phyloP scores from a whole-genome alignment of 2,113 vertebrate genomes.

The Brienomyrus longianalis region DNA sequence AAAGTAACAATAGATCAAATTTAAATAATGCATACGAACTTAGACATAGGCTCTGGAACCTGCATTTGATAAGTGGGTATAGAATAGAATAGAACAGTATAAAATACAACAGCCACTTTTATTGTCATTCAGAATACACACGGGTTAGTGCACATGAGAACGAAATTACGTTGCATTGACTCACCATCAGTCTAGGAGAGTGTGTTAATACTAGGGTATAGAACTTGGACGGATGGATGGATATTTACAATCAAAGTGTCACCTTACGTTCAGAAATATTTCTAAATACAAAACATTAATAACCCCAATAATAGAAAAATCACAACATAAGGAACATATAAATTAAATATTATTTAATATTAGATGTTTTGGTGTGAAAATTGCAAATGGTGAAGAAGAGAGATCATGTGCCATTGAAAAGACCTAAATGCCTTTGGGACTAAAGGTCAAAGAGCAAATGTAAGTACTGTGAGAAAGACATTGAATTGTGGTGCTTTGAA shows the following conservation, averaged over 20 bases:
- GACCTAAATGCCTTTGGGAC: neutral
- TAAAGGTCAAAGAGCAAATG: neutral
- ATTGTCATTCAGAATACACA: too few relatives aligned
- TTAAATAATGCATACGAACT: neutral
- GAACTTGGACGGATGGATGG: neutral
- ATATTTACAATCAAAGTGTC: neutral
- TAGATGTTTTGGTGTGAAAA: neutral
- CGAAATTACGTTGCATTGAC: too few relatives aligned
- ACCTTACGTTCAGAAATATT: too few relatives aligned
- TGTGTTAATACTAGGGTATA: neutral
- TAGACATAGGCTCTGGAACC: neutral
- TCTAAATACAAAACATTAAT: too few relatives aligned
- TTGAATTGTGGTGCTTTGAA: neutral
- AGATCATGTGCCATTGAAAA: neutral
- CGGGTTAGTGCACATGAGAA: too few relatives aligned
- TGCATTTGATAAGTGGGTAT: neutral
- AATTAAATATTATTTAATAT: neutral
- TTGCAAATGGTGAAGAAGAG: neutral
- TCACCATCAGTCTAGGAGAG: too few relatives aligned
- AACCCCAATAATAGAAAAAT: too few relatives aligned
- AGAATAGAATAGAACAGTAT: too few relatives aligned
- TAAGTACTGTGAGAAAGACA: neutral
- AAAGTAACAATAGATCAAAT: neutral
- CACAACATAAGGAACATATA: neutral
- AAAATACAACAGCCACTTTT: too few relatives aligned